Evolutionary conservation across 2,113 vertebrate genomes (phyloP), one percentile per base, ranked within the genome.

Genomic region (Notothenia coriiceps): DNA sequence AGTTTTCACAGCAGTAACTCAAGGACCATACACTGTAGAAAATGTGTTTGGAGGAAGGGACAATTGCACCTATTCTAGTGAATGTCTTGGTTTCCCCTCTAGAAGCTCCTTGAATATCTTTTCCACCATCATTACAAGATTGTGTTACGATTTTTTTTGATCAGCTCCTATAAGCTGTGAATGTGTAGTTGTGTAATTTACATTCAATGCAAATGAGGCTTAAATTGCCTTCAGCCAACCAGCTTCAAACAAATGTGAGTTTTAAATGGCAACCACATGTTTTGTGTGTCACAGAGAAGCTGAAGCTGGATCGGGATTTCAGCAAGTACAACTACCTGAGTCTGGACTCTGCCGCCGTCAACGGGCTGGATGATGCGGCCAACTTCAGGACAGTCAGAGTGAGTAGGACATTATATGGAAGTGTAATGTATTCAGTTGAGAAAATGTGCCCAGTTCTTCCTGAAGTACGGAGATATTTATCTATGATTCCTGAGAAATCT

Each of bases 301-400:
- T 99, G 73, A 99, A 97, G 82, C 95, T 99, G 59, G 95, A 98
- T 81, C 92, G 94, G 7, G 97, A 99, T 88, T 97, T 98, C 94
- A 98, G 96, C 95, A 97, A 96, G 61, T 99, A 99, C 88, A 99
- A 99, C 93, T 99, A 99, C 91, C 93, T 99, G 83, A 96, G 97
- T 74, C 95, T 99, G 80, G 98, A 99, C 89, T 99, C 97, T 0
- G 97, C 98, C 9, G 95, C 50, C 68, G 97, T 98, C 70, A 97
- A 95, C 11, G 97, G 97, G 20, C 94, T 99, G 71, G 98, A 99
- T 13, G 98, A 99, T 49, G 97, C 98, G 5, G 94, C 96, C 54
- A 97, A 96, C 88, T 99, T 99, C 93, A 94, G 96, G 83, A 99
- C 98, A 1, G 97, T 99, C 57, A 93, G 96, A 92, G 98, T 99